phyloP scores from a whole-genome alignment of 2,888 invertebrate genomes.

The Beris chalybata region DNA sequence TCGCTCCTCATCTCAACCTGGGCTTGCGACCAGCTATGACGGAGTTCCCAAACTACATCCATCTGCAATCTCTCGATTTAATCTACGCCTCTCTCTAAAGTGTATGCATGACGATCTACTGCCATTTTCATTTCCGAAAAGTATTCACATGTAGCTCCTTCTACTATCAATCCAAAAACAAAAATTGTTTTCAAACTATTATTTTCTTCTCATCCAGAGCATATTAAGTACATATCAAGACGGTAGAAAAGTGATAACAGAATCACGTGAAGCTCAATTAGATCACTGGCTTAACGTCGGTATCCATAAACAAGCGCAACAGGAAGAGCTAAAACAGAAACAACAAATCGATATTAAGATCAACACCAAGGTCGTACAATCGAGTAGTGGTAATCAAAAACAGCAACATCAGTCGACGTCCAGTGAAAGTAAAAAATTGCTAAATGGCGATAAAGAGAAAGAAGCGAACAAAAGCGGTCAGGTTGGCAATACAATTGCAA shows the following conservation, averaged over 20 bases:
- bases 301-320: conserved; percentile 52
- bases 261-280: conserved; percentile 66
- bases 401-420: conserved; percentile 19
- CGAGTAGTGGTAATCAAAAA: conserved; percentile 14
- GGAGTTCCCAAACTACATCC: no score
- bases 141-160: no score
- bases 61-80: no score
- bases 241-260: conserved; percentile 53
- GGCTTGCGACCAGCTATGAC: no score
- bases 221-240: conserved; percentile 51
- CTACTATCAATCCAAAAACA: no score
- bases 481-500: not conserved
- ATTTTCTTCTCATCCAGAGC: conserved; percentile 33
- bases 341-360: conserved; percentile 21
- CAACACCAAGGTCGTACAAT: not conserved
- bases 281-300: conserved; percentile 65
- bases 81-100: no score
- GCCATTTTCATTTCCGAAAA: no score
- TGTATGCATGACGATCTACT: no score
- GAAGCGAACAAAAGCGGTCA: conserved; percentile 2
- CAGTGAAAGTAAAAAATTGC: conserved; percentile 38
- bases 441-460: conserved; percentile 48
- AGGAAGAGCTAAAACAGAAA: conserved; percentile 39
- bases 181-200: not conserved
- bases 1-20: no score